Conservation (phyloP, 2,113 vertebrate genomes). For the Crypturellus undulatus region DNA sequence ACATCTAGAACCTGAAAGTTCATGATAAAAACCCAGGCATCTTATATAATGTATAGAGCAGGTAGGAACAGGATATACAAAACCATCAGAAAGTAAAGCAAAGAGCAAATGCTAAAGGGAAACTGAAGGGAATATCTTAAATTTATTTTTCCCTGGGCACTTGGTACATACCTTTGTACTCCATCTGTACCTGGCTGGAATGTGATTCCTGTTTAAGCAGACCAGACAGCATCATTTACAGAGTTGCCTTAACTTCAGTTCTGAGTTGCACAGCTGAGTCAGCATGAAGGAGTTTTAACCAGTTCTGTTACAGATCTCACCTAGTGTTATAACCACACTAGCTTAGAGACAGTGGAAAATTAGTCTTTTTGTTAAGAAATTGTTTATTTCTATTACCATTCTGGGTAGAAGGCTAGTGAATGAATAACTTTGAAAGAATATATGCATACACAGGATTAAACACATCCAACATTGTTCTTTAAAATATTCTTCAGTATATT, state of each 20-base stretch:
- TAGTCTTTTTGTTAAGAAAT: background rate
- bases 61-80: background rate
- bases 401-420: background rate
- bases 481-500: background rate
- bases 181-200: background rate
- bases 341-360: background rate
- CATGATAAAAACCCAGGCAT: background rate
- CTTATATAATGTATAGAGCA: background rate
- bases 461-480: background rate
- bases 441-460: no score
- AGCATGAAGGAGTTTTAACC: background rate
- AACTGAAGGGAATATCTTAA: background rate
- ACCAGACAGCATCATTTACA: background rate
- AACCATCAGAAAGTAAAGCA: background rate
- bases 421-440: background rate
- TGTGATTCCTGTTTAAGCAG: background rate
- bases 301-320: background rate
- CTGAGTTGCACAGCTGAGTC: slow-evolving; percentile 11
- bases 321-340: background rate
- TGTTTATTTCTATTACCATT: background rate
- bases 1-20: background rate
- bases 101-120: background rate
- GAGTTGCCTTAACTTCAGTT: background rate
- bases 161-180: background rate
- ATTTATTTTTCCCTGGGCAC: background rate